These are phyloP conservation scores for Luffia ferchaultella DNA, from an alignment of 2,888 invertebrate genomes.

Conservation along the genomic window DNA sequence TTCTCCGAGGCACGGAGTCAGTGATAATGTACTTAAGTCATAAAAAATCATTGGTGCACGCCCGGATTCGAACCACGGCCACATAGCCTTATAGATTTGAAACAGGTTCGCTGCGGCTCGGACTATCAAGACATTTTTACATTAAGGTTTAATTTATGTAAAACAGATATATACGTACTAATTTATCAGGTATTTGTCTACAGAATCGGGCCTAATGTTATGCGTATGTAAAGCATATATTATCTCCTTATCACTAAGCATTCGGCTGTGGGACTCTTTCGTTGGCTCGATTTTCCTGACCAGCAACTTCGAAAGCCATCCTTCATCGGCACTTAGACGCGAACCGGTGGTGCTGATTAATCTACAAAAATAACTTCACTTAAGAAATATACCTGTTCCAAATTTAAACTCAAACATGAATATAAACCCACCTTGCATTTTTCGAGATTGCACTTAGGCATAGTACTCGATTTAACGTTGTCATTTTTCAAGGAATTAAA, in stretches of 20 bases:
- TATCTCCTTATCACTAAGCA: constrained; percentile 95
- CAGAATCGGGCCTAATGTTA: constrained; percentile 89
- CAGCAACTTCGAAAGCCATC: constrained; percentile 89
- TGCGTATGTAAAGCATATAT: constrained; percentile 96
- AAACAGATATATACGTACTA: constrained; percentile 75
- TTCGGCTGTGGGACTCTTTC: constrained; percentile 95
- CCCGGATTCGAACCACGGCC: too few relatives aligned
- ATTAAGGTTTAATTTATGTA: too few relatives aligned
- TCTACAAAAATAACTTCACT: constrained; percentile 36
- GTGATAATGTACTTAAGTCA: too few relatives aligned
- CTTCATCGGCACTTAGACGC: constrained; percentile 64
- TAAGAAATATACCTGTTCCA: constrained; percentile 17
- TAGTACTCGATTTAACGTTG: constrained; percentile 44
- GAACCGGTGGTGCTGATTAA: constrained; percentile 44
- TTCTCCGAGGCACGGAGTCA: too few relatives aligned
- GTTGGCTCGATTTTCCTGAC: constrained; percentile 93
- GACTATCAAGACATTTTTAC: too few relatives aligned
- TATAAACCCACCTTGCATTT: constrained; percentile 39
- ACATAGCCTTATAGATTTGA: too few relatives aligned
- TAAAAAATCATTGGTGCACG: too few relatives aligned
- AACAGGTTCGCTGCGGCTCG: too few relatives aligned
- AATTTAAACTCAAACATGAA: constrained; percentile 22
- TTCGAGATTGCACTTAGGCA: constrained; percentile 39
- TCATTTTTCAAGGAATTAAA: constrained; percentile 30
- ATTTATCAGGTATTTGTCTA: constrained; percentile 86